These are phyloP conservation scores for Australoheros facetus DNA, from an alignment of 2,797 vertebrate species.

Conservation along the genomic window DNA sequence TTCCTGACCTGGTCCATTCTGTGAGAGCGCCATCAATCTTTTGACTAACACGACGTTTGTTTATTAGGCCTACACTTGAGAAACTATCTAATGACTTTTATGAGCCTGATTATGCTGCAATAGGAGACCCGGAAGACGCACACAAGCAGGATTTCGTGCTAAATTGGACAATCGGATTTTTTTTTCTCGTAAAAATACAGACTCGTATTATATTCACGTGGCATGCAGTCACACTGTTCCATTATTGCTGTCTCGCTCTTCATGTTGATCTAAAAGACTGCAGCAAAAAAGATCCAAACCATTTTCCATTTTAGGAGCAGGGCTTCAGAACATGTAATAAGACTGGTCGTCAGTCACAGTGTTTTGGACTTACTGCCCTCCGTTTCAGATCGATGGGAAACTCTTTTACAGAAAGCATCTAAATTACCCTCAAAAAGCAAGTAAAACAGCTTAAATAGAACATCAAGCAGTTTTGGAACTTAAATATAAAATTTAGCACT, in stretches of 20 bases:
- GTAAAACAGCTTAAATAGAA: not conserved
- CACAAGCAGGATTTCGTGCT: not conserved
- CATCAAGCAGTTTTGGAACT: not conserved
- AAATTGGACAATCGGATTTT: not conserved
- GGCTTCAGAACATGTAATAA: not conserved
- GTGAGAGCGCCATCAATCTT: constrained; percentile 89
- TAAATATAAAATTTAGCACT: not conserved
- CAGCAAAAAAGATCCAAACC: not conserved
- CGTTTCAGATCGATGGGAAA: not conserved
- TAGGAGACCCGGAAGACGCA: constrained; percentile 12
- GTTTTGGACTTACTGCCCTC: not conserved
- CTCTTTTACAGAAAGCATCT: not conserved
- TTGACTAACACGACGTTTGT: constrained; percentile 91
- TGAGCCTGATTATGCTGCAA: constrained; percentile 75
- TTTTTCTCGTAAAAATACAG: not conserved
- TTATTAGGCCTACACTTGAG: constrained; percentile 83
- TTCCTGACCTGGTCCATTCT: constrained; percentile 88
- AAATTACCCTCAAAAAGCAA: not conserved
- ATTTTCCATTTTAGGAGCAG: not conserved
- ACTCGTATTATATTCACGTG: not conserved
- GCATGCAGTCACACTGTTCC: not conserved
- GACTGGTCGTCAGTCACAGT: not conserved
- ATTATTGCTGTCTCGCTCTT: not conserved
- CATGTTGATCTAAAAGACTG: not conserved
- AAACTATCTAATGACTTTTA: constrained; percentile 87